Evolutionary conservation across 1,140 invertebrate species (phyloP).

Genomic region (Eupristina koningsbergeri): DNA sequence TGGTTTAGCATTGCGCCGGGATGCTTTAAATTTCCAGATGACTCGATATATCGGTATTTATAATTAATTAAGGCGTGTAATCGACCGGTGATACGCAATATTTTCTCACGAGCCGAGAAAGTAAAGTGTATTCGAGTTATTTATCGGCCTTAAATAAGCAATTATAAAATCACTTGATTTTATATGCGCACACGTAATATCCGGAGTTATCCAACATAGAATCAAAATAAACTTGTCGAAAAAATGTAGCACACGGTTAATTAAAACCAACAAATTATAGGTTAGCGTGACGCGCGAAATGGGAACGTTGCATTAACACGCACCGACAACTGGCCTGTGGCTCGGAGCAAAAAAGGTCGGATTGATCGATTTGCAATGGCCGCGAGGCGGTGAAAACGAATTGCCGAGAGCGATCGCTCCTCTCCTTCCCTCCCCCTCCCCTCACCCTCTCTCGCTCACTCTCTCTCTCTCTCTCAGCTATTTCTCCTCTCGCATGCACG

Average conservation of each 20-base stretch:
- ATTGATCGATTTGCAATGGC: constrained; percentile 11
- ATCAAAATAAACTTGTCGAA: background rate
- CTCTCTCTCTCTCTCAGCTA: too few species aligned
- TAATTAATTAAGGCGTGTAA: background rate
- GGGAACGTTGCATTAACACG: background rate
- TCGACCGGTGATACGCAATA: background rate
- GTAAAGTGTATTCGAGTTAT: background rate
- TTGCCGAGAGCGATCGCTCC: background rate
- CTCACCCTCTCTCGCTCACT: background rate
- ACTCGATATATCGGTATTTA: background rate
- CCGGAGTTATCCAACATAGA: background rate
- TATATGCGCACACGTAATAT: background rate
- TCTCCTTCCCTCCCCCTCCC: background rate
- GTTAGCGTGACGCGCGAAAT: background rate
- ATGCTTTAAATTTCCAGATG: background rate
- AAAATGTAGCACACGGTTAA: background rate
- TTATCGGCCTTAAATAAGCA: background rate
- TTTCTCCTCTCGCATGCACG: background rate
- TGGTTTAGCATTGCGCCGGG: background rate
- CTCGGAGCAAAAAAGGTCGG: constrained; percentile 4
- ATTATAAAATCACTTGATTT: background rate
- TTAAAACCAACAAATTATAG: background rate
- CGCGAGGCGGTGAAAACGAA: constrained; percentile 16
- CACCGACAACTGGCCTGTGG: background rate
- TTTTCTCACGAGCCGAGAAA: too few species aligned